Percentiles rank a stretch among this genome's conserved stretches.
Conservation (phyloP, 2,888 invertebrate species). For the Diabrotica balteata region DNA sequence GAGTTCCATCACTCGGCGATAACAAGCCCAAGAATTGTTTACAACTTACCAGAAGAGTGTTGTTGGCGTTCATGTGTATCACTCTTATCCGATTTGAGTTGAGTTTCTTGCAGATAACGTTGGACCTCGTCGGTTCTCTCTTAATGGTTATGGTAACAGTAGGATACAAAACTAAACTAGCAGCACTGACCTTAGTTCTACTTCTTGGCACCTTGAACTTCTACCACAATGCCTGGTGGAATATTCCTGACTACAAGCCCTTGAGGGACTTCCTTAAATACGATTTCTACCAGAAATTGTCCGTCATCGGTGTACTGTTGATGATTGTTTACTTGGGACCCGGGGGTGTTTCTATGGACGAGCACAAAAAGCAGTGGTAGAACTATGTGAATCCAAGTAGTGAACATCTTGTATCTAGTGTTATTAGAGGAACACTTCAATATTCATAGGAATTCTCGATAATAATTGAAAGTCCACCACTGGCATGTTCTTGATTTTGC, state of each 20-base stretch:
- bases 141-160: conserved; percentile 96
- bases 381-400: conserved; percentile 35
- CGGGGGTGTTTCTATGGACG: conserved; percentile 99
- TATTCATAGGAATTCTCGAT: no score
- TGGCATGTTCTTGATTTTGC: no score
- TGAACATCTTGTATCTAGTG: conserved; percentile 35
- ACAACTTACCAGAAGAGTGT: conserved; percentile 92
- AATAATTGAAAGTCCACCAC: no score
- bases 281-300: conserved; percentile 99
- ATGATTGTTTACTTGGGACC: conserved; percentile 99
- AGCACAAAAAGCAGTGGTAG: conserved; percentile 99
- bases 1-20: conserved; percentile 89
- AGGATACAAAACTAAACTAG: conserved; percentile 98
- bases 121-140: conserved; percentile 91
- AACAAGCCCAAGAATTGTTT: conserved; percentile 97
- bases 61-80: conserved; percentile 98
- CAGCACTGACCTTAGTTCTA: conserved; percentile 90
- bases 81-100: conserved; percentile 94
- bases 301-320: conserved; percentile 94
- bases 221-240: conserved; percentile 99
- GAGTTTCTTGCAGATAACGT: conserved; percentile 87
- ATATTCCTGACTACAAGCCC: conserved; percentile 91
- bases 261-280: conserved; percentile 99
- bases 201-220: conserved; percentile 90
- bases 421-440: no score